These are phyloP conservation scores for Eupithecia subumbrata DNA, from an alignment of 2,888 invertebrate genomes.

Conservation along the genomic window DNA sequence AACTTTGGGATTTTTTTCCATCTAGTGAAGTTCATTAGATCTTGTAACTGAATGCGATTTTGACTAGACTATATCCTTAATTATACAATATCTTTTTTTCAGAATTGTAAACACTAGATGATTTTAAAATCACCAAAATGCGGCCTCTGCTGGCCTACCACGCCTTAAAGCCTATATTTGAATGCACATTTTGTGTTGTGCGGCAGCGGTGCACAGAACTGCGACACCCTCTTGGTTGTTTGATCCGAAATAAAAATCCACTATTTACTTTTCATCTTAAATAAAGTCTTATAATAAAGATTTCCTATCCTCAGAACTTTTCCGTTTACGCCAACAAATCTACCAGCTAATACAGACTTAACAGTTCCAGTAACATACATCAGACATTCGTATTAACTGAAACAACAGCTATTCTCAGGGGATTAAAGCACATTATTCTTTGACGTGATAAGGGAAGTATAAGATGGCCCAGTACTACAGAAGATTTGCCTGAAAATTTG, in stretches of 20 bases:
- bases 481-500: not conserved
- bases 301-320: slow-evolving; percentile 15
- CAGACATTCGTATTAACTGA: slow-evolving; percentile 33
- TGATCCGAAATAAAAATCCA: not conserved
- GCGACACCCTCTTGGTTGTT: not conserved
- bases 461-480: not conserved
- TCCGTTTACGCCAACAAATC: slow-evolving; percentile 27
- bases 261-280: not conserved
- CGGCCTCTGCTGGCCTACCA: too few relatives aligned
- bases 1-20: too few relatives aligned
- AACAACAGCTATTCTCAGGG: slow-evolving; percentile 36
- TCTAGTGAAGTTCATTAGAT: too few relatives aligned
- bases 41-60: too few relatives aligned
- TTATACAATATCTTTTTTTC: too few relatives aligned
- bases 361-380: slow-evolving; percentile 25
- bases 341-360: slow-evolving; percentile 30
- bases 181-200: too few relatives aligned
- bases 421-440: slow-evolving; percentile 40
- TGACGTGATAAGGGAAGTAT: slow-evolving; percentile 29
- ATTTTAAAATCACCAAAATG: too few relatives aligned
- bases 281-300: slow-evolving; percentile 1
- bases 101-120: too few relatives aligned
- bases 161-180: too few relatives aligned
- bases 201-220: too few relatives aligned
- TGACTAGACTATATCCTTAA: too few relatives aligned